Evolutionary conservation across 2,888 invertebrate species (phyloP), one percentile per base, ranked within the genome.

Genomic region (Agelastica alni): DNA sequence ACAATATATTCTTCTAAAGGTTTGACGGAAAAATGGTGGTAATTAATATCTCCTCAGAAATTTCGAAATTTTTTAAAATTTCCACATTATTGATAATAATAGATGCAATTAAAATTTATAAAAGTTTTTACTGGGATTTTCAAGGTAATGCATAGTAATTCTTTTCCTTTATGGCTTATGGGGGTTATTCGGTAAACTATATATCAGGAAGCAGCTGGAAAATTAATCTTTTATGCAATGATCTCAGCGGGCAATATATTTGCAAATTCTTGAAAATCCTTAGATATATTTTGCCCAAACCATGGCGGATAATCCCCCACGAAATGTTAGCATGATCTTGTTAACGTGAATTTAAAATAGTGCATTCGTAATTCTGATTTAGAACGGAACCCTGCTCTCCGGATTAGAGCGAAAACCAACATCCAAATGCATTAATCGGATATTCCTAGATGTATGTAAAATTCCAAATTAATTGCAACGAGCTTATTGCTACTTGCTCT

Each of bases 301-400:
- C 39, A 10, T 41, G 20, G 18, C 34, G 26, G 16, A 36, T 47
- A 47, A 47, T 47, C 39, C 26, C 31, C 48, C 48, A 52, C 53
- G 31, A 45, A 59, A 59, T 58, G 58, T 55, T 56, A n/a, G n/a
- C 56, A 51, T 58, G 60, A 62, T 62, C 62, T 58, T 57, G 62
- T 62, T 62, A 62, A 62, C 54, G 53, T 52, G 52, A 48, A 58
- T 62, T 62, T 51, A 60, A n/a, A 62, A 62, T 60, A 60, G 46
- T 51, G 48, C 41, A 18, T 54, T 54, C 56, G 53, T 60, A 60
- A 62, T 58, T 55, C 53, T 58, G 60, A 62, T 60, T 60, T 58
- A 59, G 37, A 47, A 14, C 37, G 37, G 14, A n/a, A 17, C 55
- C 45, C 18, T 39, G 28, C 9, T 43, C 43, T n/a, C n/a, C 9